Base-by-base conservation (phyloP, 1,140 invertebrate genomes). In the Aphis craccivora region DNA sequence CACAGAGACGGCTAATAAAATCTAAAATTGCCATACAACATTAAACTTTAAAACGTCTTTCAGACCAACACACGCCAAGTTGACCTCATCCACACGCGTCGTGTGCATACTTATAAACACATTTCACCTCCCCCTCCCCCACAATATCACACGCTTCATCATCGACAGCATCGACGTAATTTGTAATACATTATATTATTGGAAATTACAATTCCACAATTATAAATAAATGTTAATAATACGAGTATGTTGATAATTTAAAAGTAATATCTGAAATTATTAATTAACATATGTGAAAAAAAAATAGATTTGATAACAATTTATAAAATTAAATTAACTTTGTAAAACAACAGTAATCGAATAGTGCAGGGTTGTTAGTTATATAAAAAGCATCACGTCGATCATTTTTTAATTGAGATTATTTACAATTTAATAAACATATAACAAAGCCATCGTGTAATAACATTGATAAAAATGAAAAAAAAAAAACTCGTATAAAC, bases 11-110 rank as follows among this genome's bases (percentile, higher is more conserved):
- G 22, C 48, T 89, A 22, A 51, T 53, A 37, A 37, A 89, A 55
- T 89, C n/a, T 55, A 55, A 89, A 89, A 89, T 48, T n/a, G 86
- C 45, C 86, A 48, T 45, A 48, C 86, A 18, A 51, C 30, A 22
- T 48, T 35, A 48, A 3, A n/a, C 20, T 35, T 48, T 48, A 87
- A n/a, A 87, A 87, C 86, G n/a, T 87, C 25, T n/a, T 45, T 20
- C 86, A 20, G 11, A 51, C 43, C 90, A 48, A 91, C 90, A 76
- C 60, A 91, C 55, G 90, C n/a, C 90, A 22, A 76, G 43, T 91
- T 18, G 37, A 90, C 37, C 40, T n/a, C n/a, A 23, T 60, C 55
- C 89, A 45, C 89, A 40, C 55, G 89, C 89, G 55, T 90, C 55
- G 43, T 76, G 89, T 76, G 89, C 76, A 51, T 51, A 40, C 35